Evolutionary conservation across 2,888 invertebrate species (phyloP).

Genomic region (Plebejus argus): DNA sequence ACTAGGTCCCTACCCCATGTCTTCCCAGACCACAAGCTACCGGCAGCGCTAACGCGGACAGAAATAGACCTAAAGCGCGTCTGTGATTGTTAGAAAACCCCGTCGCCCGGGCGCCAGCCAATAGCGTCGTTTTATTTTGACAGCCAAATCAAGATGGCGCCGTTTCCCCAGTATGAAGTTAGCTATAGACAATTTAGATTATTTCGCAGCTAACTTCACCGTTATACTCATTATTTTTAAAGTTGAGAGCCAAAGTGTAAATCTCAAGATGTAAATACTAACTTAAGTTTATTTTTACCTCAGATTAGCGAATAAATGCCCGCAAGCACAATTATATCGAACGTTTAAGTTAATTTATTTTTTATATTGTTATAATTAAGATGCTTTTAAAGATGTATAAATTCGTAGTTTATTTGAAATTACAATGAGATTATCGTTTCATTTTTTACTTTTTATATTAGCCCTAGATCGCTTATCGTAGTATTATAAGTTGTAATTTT

Average conservation of each 20-base stretch:
- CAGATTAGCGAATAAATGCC: constrained; percentile 50
- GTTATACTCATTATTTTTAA: constrained; percentile 69
- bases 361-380: constrained; percentile 58
- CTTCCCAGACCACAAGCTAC: constrained; percentile 19
- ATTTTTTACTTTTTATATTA: constrained; percentile 67
- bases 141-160: not conserved
- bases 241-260: constrained; percentile 72
- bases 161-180: constrained; percentile 11
- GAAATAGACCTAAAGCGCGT: not conserved
- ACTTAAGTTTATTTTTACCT: constrained; percentile 66
- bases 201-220: constrained; percentile 34
- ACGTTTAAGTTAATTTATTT: constrained; percentile 58
- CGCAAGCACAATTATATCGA: constrained; percentile 56
- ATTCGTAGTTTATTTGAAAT: constrained; percentile 68
- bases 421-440: constrained; percentile 77
- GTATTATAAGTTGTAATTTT: constrained; percentile 57
- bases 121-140: not conserved
- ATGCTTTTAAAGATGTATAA: constrained; percentile 43
- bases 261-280: constrained; percentile 59
- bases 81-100: not conserved
- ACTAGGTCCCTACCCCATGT: constrained; percentile 7
- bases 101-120: not conserved
- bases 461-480: constrained; percentile 50
- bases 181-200: constrained; percentile 13
- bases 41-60: not conserved